Evolutionary conservation across 92 coral and sea anemone species (phyloP).

Genomic region (Heteractis magnifica): DNA sequence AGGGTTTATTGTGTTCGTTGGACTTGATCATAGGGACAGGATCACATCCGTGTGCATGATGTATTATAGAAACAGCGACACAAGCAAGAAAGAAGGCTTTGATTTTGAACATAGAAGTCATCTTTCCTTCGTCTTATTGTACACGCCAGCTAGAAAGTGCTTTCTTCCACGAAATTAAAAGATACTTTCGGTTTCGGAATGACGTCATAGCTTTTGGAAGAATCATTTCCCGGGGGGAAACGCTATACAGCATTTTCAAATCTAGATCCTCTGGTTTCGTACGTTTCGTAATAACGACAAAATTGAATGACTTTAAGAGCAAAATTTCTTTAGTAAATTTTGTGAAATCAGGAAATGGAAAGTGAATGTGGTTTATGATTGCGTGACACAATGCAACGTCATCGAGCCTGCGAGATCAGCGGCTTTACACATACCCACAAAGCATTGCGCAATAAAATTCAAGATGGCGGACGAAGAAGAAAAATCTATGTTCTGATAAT

Average conservation of each 20-base stretch:
- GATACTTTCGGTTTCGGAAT: not conserved
- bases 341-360: too few species aligned
- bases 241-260: not conserved
- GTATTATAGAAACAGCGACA: conserved; percentile 66
- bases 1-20: conserved; percentile 68
- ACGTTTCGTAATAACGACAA: too few species aligned
- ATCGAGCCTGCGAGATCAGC: not conserved
- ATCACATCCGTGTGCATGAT: conserved; percentile 39
- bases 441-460: conserved; percentile 27
- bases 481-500: not conserved
- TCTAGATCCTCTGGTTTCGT: too few species aligned
- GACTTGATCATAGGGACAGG: conserved; percentile 62
- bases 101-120: not conserved
- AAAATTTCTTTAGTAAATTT: not conserved
- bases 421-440: conserved; percentile 10
- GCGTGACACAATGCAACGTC: not conserved
- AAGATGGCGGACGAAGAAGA: conserved; percentile 26
- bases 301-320: not conserved
- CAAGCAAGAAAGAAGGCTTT: conserved; percentile 27
- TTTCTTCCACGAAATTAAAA: not conserved
- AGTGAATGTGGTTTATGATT: too few species aligned
- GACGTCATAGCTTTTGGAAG: not conserved
- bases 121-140: not conserved
- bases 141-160: too few species aligned
- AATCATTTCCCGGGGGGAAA: not conserved